A percentile compares a stretch with the other conserved stretches of the same genome.
phyloP scores from a whole-genome alignment of 2,113 vertebrate genomes.

The Seriola rivoliana region DNA sequence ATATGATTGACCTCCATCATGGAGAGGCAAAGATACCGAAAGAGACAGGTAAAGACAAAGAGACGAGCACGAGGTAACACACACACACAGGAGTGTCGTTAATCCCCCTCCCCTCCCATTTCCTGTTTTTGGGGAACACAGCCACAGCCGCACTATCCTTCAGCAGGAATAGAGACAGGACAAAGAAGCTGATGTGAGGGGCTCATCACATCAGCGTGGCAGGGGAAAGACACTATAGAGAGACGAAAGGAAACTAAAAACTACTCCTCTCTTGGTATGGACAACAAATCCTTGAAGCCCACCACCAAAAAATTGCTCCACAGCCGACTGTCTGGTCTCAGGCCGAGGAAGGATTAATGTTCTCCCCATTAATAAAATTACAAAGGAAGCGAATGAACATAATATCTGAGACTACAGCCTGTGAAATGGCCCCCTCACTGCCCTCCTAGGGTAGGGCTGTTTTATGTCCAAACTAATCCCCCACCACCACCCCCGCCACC shows the following conservation, averaged over 20 bases:
- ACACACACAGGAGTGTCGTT: constrained; percentile 10
- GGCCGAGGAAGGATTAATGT: constrained; percentile 54
- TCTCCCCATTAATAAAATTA: constrained; percentile 56
- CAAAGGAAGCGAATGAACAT: constrained; percentile 52
- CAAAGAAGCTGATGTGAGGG: constrained; percentile 14
- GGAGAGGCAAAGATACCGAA: constrained; percentile 28
- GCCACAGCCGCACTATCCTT: background rate
- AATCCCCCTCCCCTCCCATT: background rate
- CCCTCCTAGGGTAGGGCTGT: constrained; percentile 48
- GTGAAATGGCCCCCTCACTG: constrained; percentile 50
- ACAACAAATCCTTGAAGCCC: constrained; percentile 35
- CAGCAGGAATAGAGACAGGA: constrained; percentile 11
- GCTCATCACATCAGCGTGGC: constrained; percentile 24
- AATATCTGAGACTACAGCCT: constrained; percentile 36
- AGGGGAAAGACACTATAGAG: background rate
- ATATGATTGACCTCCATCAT: constrained; percentile 55
- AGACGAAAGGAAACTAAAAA: constrained; percentile 14
- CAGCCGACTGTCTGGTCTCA: constrained; percentile 38
- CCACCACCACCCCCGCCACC: background rate
- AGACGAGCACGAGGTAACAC: constrained; percentile 34
- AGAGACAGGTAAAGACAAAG: constrained; percentile 33
- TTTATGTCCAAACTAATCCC: constrained; percentile 53
- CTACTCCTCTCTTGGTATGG: background rate
- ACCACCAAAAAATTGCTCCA: constrained; percentile 23
- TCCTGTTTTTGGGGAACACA: constrained; percentile 28